These are phyloP conservation scores for Drusus annulatus DNA, from an alignment of 1,140 invertebrate genomes.

Conservation along the genomic window DNA sequence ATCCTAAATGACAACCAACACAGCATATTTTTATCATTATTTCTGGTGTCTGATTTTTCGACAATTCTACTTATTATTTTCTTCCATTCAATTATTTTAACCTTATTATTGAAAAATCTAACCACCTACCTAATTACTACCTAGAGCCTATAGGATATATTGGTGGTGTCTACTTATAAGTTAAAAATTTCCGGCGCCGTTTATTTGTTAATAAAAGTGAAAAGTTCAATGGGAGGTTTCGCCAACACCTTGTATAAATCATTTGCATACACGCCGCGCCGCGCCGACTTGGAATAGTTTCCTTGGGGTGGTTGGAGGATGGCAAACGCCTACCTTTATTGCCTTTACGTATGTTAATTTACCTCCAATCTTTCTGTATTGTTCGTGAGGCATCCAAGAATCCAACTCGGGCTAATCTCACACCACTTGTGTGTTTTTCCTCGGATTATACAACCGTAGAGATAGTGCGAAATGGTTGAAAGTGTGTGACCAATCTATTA, in stretches of 20 bases:
- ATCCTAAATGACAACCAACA: no score
- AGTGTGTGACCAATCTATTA: no score
- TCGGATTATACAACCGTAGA: no score
- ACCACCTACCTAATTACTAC: no score
- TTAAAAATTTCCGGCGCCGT: not conserved
- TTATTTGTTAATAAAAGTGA: constrained; percentile 13
- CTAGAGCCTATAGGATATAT: no score
- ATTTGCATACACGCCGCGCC: constrained; percentile 22
- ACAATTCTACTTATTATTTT: no score
- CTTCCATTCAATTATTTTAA: no score
- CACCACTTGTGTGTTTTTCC: constrained; percentile 27
- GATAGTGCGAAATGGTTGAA: no score
- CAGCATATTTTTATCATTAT: no score
- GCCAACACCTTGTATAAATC: constrained; percentile 33
- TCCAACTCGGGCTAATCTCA: constrained; percentile 12
- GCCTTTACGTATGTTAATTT: constrained; percentile 49
- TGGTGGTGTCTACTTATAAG: no score
- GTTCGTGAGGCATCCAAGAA: constrained; percentile 31
- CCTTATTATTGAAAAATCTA: no score
- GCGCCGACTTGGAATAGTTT: constrained; percentile 22
- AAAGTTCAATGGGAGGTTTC: constrained; percentile 27
- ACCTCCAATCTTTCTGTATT: constrained; percentile 47
- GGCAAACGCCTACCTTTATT: constrained; percentile 30
- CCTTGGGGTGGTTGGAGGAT: not conserved
- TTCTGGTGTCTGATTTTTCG: no score